Evolutionary conservation across 2,113 vertebrate genomes (phyloP), one percentile per base, ranked within the genome.

Genomic region (Ifrita kowaldi): DNA sequence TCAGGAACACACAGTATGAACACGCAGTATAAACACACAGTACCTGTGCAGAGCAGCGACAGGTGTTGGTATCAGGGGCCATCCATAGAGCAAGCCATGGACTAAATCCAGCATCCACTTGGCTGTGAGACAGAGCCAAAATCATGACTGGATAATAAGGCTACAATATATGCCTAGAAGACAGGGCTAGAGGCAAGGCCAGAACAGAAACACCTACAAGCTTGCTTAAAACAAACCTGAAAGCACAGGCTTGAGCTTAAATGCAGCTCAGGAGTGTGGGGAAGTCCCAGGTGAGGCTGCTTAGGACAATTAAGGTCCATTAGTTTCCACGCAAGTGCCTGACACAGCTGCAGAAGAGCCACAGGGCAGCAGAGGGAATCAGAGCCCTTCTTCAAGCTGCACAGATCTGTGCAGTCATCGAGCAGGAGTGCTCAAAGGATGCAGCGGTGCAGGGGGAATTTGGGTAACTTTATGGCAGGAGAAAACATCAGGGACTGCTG

Each of bases 121-220:
- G 5, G 27, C 10, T 4, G 10, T 35, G 15, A 68, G 19, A 41
- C 0, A 8, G 8, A 37, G 26, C 11, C 30, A 67, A 42, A 49
- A 44, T 16, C 46, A 64, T 10, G 39, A 30, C 39, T 19, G 11
- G 23, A 7, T 20, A 57, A 47, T 6, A n/a, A 44, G 1, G 30
- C 46, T 35, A 28, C 13, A 8, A 49, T 3, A 14, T 0, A 4
- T 2, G 0, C 39, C 46, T 28, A 50, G 10, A 49, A 79, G 10
- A 22, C 10, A 35, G 17, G 5, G 39, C 49, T 56, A 27, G 64
- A 70, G 14, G 13, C 5, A 74, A 63, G 10, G 7, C 42, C 8
- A 41, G 47, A 76, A 10, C 26, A 65, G 6, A 3, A 67, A 30
- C 16, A 33, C 57, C 33, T 44, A 20, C 16, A 4, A 19, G 6